Conservation (phyloP, 2,113 vertebrate genomes). For the Phrynosoma platyrhinos region DNA sequence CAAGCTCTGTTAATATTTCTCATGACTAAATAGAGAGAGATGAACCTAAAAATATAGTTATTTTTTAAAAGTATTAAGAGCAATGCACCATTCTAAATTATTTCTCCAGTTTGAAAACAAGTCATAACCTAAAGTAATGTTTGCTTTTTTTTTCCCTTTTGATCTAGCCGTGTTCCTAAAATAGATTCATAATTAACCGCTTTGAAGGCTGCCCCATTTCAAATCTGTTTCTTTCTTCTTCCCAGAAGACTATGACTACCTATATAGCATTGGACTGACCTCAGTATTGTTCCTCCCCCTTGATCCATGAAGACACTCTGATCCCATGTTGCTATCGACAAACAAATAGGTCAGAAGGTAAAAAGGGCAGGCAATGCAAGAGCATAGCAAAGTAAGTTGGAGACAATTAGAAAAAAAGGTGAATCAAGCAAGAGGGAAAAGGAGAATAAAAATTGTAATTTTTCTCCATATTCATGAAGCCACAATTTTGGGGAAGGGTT, state of each 20-base stretch:
- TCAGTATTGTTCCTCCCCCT: neutral
- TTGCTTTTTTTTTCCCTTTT: neutral
- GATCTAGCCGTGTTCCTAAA: neutral
- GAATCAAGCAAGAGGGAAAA: neutral
- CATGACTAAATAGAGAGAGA: neutral
- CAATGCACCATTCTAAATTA: neutral
- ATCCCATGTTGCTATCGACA: neutral
- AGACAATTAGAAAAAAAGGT: neutral
- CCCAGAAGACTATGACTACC: neutral
- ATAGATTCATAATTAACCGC: neutral
- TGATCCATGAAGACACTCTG: neutral
- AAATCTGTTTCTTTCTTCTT: neutral
- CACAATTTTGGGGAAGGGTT: neutral
- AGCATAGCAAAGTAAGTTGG: neutral
- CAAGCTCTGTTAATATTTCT: neutral
- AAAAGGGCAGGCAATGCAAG: neutral
- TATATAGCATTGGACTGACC: neutral
- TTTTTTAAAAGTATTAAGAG: neutral
- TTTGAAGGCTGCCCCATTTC: neutral
- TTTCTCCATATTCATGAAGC: neutral
- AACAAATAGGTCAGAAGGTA: neutral
- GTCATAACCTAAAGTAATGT: neutral
- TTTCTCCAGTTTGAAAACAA: neutral
- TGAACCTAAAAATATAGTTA: neutral
- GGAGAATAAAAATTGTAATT: neutral